Conservation (phyloP, 1,140 invertebrate genomes). For the Meloidogyne hapla region DNA sequence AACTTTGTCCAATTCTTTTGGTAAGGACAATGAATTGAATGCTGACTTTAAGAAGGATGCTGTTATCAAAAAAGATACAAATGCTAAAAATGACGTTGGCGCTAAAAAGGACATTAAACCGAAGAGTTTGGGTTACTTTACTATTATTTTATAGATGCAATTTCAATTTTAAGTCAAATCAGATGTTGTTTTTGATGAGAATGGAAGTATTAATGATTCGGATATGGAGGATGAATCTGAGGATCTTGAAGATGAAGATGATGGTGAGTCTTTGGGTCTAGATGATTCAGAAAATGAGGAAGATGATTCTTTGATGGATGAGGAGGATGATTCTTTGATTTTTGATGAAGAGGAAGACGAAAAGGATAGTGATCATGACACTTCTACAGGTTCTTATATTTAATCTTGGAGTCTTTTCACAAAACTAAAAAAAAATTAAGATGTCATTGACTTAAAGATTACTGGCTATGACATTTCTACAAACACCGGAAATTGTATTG, state of each 20-base stretch:
- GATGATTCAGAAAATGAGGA: constrained; percentile 31
- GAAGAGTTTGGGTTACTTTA: not conserved
- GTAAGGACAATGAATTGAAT: not conserved
- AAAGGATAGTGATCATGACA: constrained; percentile 14
- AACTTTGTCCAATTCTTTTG: too few species aligned
- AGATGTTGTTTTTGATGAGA: constrained; percentile 17
- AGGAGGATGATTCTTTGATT: constrained; percentile 14
- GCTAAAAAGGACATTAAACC: too few species aligned
- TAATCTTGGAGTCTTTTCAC: not conserved
- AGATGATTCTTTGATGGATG: constrained; percentile 9
- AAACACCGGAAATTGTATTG: constrained; percentile 23
- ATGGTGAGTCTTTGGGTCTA: constrained; percentile 12
- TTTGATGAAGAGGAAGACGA: constrained; percentile 31
- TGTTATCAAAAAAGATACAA: too few species aligned
- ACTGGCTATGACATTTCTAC: constrained; percentile 18
- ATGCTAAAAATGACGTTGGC: too few species aligned
- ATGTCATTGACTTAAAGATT: constrained; percentile 19
- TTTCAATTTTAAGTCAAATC: constrained; percentile 1
- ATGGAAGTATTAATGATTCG: not conserved
- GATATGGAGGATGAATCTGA: constrained; percentile 28
- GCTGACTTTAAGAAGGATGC: too few species aligned
- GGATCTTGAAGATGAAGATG: constrained; percentile 23
- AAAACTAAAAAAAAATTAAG: constrained; percentile 6
- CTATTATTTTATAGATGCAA: not conserved
- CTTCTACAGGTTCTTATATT: not conserved